phyloP scores from a whole-genome alignment of 2,888 invertebrate species.

The Sphaeridia pumilis region DNA sequence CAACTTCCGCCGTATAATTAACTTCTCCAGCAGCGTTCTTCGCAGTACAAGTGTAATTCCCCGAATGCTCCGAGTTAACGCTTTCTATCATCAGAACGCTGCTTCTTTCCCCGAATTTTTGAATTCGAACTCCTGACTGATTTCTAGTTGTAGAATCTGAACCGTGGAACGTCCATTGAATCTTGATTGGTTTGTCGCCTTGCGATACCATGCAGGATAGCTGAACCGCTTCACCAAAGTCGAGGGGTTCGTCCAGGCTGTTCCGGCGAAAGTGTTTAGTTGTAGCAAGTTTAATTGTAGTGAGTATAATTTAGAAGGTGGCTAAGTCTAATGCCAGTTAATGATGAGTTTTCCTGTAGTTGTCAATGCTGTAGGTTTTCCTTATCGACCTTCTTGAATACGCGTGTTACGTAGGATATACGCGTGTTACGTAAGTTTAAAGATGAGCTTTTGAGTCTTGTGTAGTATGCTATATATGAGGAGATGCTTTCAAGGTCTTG shows the following conservation, averaged over 20 bases:
- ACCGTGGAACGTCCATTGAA: constrained; percentile 53
- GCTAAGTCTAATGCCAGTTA: too few species aligned
- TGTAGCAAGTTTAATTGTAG: too few species aligned
- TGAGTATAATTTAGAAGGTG: too few species aligned
- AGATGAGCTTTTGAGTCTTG: too few species aligned
- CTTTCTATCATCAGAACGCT: constrained; percentile 37
- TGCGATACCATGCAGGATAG: constrained; percentile 59
- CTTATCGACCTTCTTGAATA: too few species aligned
- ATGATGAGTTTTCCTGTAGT: too few species aligned
- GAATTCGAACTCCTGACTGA: constrained; percentile 24
- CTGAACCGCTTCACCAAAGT: constrained; percentile 64
- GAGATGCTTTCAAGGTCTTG: too few species aligned
- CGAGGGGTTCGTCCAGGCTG: constrained; percentile 54
- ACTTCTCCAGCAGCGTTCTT: constrained; percentile 36
- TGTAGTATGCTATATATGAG: too few species aligned
- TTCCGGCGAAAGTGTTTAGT: too few species aligned
- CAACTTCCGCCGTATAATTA: constrained; percentile 36
- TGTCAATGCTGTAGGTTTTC: too few species aligned
- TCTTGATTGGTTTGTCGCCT: constrained; percentile 52
- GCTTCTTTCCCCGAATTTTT: constrained; percentile 36
- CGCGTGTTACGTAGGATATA: too few species aligned
- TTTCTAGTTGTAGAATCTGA: constrained; percentile 8
- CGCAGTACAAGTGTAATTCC: constrained; percentile 39
- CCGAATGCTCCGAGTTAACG: constrained; percentile 37
- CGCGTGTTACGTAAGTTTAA: too few species aligned